These are phyloP conservation scores for Dicerorhinus sumatrensis DNA, from an alignment of 2,113 vertebrate species.

Conservation along the genomic window DNA sequence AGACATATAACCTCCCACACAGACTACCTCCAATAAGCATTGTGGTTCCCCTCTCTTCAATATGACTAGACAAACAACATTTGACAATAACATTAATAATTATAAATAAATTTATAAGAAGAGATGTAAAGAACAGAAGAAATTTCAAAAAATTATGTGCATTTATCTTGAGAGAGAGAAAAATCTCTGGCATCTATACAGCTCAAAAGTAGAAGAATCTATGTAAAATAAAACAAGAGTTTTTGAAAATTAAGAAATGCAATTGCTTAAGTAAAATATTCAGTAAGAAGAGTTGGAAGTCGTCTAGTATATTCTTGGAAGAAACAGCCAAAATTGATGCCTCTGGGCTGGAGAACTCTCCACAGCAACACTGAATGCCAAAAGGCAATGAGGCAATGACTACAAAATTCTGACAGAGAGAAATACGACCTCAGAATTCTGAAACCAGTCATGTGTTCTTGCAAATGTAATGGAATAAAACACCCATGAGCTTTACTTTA, in stretches of 20 bases:
- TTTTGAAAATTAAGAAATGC: background rate
- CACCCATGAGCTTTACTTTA: background rate
- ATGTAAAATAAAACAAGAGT: background rate
- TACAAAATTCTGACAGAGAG: background rate
- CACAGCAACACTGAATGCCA: background rate
- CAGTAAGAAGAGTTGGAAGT: background rate
- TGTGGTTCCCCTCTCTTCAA: background rate
- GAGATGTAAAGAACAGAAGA: background rate
- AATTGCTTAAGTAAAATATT: background rate
- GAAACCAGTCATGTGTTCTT: background rate
- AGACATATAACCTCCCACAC: background rate
- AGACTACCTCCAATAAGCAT: background rate
- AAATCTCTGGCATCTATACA: background rate
- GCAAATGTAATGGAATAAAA: background rate
- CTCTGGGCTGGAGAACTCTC: background rate
- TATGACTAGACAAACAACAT: background rate
- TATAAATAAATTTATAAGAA: background rate
- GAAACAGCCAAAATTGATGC: background rate
- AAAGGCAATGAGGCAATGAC: background rate
- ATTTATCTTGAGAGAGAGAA: background rate
- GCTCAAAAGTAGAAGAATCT: background rate
- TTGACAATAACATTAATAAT: background rate
- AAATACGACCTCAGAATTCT: background rate
- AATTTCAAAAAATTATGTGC: background rate
- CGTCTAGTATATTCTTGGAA: background rate